phyloP scores from a whole-genome alignment of 92 coral and sea anemone genomes.

The Anthopleura xanthogrammica region DNA sequence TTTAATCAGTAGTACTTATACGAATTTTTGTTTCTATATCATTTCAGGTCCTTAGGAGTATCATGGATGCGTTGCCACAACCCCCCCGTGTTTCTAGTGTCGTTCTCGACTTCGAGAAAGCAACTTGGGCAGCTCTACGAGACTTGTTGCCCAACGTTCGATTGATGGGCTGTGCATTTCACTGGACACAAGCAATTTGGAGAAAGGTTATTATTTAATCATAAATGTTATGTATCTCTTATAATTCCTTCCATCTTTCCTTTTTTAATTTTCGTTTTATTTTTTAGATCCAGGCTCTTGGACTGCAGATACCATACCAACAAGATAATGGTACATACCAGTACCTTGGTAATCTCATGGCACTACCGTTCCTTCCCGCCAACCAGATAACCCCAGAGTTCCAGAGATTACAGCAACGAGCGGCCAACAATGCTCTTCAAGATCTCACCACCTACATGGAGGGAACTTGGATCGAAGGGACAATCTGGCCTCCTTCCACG shows the following conservation, averaged over 20 bases:
- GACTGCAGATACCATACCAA: slow-evolving; percentile 13
- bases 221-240: background rate
- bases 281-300: slow-evolving; percentile 25
- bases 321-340: slow-evolving; percentile 25
- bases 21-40: background rate
- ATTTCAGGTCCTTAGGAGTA: slow-evolving; percentile 19
- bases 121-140: slow-evolving; percentile 23
- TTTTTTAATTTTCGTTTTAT: background rate
- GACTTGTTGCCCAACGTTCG: background rate
- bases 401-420: background rate
- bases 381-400: slow-evolving; percentile 3
- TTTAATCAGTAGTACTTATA: background rate
- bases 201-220: slow-evolving; percentile 20
- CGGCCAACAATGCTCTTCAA: background rate
- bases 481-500: slow-evolving; percentile 34
- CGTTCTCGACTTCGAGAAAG: slow-evolving; percentile 13
- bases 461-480: slow-evolving; percentile 19
- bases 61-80: slow-evolving; percentile 4
- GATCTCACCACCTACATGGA: background rate
- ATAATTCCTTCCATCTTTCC: background rate
- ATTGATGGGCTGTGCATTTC: slow-evolving; percentile 28
- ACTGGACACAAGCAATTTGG: slow-evolving; percentile 41
- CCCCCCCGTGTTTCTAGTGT: background rate
- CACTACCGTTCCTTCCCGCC: slow-evolving; percentile 42
- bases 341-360: slow-evolving; percentile 27